These are phyloP conservation scores for Channa maculata DNA, from an alignment of 2,113 vertebrate genomes.

Conservation along the genomic window DNA sequence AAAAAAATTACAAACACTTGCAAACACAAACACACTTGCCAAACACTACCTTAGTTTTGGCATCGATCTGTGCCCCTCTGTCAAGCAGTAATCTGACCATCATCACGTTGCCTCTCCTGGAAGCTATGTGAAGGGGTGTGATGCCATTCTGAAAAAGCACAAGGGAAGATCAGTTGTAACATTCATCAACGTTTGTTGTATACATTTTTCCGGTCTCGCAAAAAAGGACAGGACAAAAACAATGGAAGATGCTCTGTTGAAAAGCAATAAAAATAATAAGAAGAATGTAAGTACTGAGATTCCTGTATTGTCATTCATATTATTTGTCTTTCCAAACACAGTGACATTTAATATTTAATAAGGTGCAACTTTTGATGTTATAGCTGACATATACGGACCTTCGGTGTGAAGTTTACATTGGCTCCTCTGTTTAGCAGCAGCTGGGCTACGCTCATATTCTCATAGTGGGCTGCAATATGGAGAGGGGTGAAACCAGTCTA, in stretches of 20 bases:
- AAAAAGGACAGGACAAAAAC: not conserved
- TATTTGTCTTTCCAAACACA: not conserved
- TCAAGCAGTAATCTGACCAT: constrained; percentile 98
- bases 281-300: not conserved
- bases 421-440: constrained; percentile 94
- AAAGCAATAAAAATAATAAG: not conserved
- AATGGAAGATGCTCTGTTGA: not conserved
- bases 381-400: constrained; percentile 80
- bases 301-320: not conserved
- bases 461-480: constrained; percentile 98
- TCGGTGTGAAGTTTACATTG: constrained; percentile 96
- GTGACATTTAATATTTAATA: not conserved
- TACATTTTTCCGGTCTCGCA: no score
- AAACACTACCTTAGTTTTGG: constrained; percentile 90
- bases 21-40: not conserved
- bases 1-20: not conserved
- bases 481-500: constrained; percentile 98
- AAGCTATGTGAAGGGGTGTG: constrained; percentile 95
- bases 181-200: not conserved
- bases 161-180: not conserved
- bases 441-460: constrained; percentile 96
- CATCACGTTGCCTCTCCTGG: constrained; percentile 95
- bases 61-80: constrained; percentile 95
- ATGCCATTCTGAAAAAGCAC: constrained; percentile 90
- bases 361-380: not conserved